Conservation (phyloP, 1,140 invertebrate genomes). For the Pygmarrhopalites habei region DNA sequence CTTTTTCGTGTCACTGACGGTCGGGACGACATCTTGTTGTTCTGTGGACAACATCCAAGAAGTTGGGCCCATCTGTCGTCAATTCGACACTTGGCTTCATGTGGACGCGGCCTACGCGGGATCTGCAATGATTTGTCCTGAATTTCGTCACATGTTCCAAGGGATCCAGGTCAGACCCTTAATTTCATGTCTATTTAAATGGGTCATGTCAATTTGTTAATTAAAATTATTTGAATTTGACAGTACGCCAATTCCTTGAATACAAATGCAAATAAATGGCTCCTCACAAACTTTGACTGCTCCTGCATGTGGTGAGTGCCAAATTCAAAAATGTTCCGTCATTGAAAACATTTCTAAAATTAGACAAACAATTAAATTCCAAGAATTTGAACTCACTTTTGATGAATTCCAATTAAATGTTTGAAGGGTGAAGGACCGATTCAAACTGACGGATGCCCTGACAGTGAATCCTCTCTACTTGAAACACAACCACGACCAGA, state of each 20-base stretch:
- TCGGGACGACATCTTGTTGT: conserved; percentile 90
- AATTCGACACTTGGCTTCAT: conserved; percentile 72
- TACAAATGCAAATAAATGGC: conserved; percentile 96
- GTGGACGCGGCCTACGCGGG: conserved; percentile 92
- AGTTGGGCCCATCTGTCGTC: conserved; percentile 77
- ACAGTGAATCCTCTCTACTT: conserved; percentile 97
- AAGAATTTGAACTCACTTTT: background rate
- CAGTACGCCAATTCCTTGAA: conserved; percentile 92
- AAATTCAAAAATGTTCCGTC: background rate
- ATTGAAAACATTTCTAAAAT: background rate
- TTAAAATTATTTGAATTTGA: conserved; percentile 28
- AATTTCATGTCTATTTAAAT: background rate
- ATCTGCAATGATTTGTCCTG: conserved; percentile 87
- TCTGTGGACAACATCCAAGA: conserved; percentile 86
- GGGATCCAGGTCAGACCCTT: conserved; percentile 56
- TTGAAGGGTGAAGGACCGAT: conserved; percentile 71
- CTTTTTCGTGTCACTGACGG: conserved; percentile 86
- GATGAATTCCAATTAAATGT: too few relatives aligned
- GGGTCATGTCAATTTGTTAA: background rate
- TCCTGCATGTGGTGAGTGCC: conserved; percentile 83
- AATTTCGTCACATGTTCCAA: conserved; percentile 71
- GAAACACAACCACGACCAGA: conserved; percentile 92
- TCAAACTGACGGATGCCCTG: conserved; percentile 82
- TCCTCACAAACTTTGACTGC: conserved; percentile 94
- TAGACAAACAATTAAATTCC: background rate